Base-by-base conservation (phyloP, 2,888 invertebrate genomes). In the Latrodectus elegans region DNA sequence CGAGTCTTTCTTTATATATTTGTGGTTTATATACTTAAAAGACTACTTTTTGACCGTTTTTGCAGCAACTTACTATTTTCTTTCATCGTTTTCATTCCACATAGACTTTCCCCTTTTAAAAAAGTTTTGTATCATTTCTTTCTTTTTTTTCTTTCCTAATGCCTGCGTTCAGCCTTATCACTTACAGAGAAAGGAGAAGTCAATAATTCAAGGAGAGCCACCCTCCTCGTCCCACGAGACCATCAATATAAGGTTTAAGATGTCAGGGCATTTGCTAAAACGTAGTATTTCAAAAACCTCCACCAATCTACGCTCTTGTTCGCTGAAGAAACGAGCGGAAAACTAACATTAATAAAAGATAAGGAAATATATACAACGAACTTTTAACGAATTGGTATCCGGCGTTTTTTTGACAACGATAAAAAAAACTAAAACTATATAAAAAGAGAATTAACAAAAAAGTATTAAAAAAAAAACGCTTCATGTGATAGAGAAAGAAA, bases 381-480 rank as follows among this genome's bases (percentile, higher is more conserved):
- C 73, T 84, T 84, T 84, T 78, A 84, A 84, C 84, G 71, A 78
- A 78, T 84, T 78, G 84, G 71, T 78, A 77, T 73, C 78, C 72
- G 64, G 73, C 38, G 52, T 84, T 73, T 84, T 82, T 84, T 65
- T 78, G 83, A 83, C 76, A 83, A 76, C 60, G 15, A 26, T 49
- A 52, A 71, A 60, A 17, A 76, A 49, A 60, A 65, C 38, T 38
- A 38, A 38, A 38, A 38, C 38, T 76, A 74, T 76, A 74, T 51
- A 76, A 83, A 76, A 52, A 26, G 53, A 70, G 55, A 76, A 71
- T 26, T 70, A 76, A 83, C 6, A 38, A 38, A 8, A 38, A 26
- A 71, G 49, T 1, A 10, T 12, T 38, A 38, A 71, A 49, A 38
- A 71, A 38, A 71, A 60, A 60, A 60, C 14, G n/a, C 14, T 38